These are phyloP conservation scores for Rostrhamus sociabilis DNA, from an alignment of 2,797 vertebrate species.

Conservation along the genomic window DNA sequence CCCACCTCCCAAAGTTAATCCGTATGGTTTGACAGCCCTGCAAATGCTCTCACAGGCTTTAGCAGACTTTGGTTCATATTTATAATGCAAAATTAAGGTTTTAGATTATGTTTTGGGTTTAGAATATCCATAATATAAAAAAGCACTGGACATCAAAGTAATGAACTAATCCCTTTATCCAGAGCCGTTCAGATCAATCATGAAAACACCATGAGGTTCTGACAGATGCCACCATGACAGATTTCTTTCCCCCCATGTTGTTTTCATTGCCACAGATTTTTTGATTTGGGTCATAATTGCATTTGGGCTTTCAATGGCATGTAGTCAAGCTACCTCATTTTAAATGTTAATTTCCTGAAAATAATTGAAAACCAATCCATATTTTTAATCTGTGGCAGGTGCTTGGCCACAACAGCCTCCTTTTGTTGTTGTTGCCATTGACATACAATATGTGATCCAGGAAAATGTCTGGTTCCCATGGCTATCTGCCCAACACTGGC, in stretches of 20 bases:
- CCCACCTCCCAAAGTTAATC: not conserved
- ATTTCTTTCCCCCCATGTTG: not conserved
- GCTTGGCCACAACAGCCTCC: not conserved
- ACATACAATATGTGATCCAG: not conserved
- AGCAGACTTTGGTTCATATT: not conserved
- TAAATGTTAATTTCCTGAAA: slow-evolving; percentile 53
- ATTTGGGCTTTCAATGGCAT: slow-evolving; percentile 9
- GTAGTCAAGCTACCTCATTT: slow-evolving; percentile 35
- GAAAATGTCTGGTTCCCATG: slow-evolving; percentile 1
- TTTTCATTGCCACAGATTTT: slow-evolving; percentile 48
- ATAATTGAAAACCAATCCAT: slow-evolving; percentile 7
- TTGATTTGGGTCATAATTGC: slow-evolving; percentile 34
- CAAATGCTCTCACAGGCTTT: not conserved
- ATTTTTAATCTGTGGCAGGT: slow-evolving; percentile 44
- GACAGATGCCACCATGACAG: not conserved
- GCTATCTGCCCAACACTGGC: not conserved
- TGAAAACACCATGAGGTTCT: slow-evolving; percentile 30
- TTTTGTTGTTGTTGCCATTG: slow-evolving; percentile 7
- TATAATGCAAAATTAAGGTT: not conserved
- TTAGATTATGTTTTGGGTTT: not conserved
- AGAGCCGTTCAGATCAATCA: not conserved
- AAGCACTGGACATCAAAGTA: slow-evolving; percentile 45
- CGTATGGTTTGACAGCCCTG: not conserved
- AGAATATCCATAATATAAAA: not conserved
- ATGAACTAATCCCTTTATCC: slow-evolving; percentile 4